Evolutionary conservation across 2,888 invertebrate species (phyloP).

Genomic region (Sinodicranocentrus sp.): DNA sequence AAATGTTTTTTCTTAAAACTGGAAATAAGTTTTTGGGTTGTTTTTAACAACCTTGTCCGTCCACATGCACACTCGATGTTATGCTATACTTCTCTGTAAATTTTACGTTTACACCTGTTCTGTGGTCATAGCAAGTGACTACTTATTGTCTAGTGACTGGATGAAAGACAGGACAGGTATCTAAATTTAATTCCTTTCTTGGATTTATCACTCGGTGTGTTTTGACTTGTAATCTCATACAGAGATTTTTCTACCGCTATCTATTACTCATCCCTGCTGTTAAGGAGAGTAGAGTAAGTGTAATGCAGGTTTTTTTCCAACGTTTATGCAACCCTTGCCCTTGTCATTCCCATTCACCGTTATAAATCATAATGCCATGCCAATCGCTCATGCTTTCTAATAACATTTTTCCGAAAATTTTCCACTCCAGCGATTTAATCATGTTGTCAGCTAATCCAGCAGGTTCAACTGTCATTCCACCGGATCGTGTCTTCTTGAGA

Average conservation of each 20-base stretch:
- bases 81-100: not conserved
- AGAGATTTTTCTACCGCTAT: not conserved
- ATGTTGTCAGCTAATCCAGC: not conserved
- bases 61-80: not conserved
- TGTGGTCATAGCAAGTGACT: not conserved
- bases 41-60: slow-evolving; percentile 43
- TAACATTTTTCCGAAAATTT: not conserved
- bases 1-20: slow-evolving; percentile 51
- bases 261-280: slow-evolving; percentile 8
- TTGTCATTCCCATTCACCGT: slow-evolving; percentile 14
- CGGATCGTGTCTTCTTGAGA: too few species aligned
- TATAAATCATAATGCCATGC: slow-evolving; percentile 23
- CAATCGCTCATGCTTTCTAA: not conserved
- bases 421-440: not conserved
- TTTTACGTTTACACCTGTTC: slow-evolving; percentile 12
- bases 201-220: not conserved
- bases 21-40: slow-evolving; percentile 43
- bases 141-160: not conserved
- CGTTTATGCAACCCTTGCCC: not conserved
- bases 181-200: slow-evolving; percentile 15
- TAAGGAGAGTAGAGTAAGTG: too few species aligned
- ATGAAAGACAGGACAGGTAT: slow-evolving; percentile 30
- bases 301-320: too few species aligned
- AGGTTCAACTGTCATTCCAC: not conserved
- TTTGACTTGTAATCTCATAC: not conserved